A percentile compares a stretch with the other conserved stretches of the same genome.
Conservation (phyloP, 2,113 vertebrate species). For the Shinisaurus crocodilurus region DNA sequence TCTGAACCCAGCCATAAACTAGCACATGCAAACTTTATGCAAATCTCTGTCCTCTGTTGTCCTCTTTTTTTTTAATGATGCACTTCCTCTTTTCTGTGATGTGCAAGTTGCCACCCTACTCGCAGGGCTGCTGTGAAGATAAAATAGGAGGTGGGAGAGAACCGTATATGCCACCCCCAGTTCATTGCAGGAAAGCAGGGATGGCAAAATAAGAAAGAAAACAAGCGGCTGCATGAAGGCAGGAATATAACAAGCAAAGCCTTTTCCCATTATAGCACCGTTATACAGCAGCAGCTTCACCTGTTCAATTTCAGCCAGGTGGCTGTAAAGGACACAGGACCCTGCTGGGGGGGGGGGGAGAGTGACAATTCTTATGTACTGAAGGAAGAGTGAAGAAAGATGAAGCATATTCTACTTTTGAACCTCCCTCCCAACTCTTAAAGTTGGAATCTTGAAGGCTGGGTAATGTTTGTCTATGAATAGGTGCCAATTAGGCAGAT, state of each 20-base stretch:
- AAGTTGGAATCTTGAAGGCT: not conserved
- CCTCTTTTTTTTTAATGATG: too few relatives aligned
- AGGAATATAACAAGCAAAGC: not conserved
- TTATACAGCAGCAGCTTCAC: not conserved
- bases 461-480: not conserved
- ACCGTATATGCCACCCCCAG: not conserved
- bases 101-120: not conserved
- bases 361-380: not conserved
- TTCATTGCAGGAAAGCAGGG: not conserved
- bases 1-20: too few relatives aligned
- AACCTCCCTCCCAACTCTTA: not conserved
- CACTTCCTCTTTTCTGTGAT: not conserved
- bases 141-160: not conserved
- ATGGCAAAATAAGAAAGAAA: not conserved
- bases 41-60: too few relatives aligned
- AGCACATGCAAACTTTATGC: too few relatives aligned
- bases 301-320: not conserved
- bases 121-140: not conserved
- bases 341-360: not conserved
- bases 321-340: not conserved
- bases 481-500: not conserved
- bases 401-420: not conserved
- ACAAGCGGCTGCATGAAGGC: not conserved
- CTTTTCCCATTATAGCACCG: too few relatives aligned
- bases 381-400: not conserved